phyloP scores from a whole-genome alignment of 2,797 vertebrate genomes.

The Vultur gryphus region DNA sequence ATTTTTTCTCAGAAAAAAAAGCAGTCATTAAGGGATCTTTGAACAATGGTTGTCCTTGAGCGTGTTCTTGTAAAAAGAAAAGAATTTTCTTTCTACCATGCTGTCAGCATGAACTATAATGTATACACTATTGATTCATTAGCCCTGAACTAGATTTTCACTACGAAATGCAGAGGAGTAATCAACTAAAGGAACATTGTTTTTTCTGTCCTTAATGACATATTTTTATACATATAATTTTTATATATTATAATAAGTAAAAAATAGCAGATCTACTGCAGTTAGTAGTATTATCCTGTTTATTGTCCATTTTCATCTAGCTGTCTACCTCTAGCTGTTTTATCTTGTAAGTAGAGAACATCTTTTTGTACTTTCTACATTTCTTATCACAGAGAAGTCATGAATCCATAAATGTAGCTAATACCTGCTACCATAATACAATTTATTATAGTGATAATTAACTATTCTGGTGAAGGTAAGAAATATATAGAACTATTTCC shows the following conservation, averaged over 20 bases:
- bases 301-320: not conserved
- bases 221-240: not conserved
- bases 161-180: not conserved
- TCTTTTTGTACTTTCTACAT: not conserved
- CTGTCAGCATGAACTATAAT: not conserved
- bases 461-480: not conserved
- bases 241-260: not conserved
- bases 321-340: not conserved
- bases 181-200: not conserved
- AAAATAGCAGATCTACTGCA: not conserved
- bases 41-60: not conserved
- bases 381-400: not conserved
- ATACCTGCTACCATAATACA: not conserved
- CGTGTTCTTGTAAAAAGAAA: not conserved
- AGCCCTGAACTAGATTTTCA: not conserved
- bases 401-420: not conserved
- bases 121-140: not conserved
- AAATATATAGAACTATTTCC: not conserved
- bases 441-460: not conserved
- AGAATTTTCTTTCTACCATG: not conserved
- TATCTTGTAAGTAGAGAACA: not conserved
- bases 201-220: not conserved
- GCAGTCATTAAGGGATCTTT: not conserved
- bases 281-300: not conserved
- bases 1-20: not conserved